phyloP scores from a whole-genome alignment of 37 sponge, comb jelly and placozoan genomes.

The Axinella damicornis region DNA sequence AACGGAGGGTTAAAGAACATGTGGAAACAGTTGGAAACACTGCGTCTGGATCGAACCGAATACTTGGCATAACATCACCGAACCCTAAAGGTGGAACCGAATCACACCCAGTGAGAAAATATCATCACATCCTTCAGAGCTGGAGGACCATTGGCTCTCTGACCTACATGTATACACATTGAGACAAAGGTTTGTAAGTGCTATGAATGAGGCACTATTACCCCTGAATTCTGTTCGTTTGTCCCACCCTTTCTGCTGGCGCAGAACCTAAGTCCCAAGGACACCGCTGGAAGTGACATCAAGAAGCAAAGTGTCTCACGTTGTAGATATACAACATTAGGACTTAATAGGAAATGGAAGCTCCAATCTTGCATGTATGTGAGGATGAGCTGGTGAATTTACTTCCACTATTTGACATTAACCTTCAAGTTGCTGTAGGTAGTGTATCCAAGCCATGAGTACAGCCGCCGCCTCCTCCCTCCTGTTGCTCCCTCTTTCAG shows the following conservation, averaged over 20 bases:
- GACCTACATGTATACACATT: too few relatives aligned
- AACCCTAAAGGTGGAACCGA: slow-evolving; percentile 12
- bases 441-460: neutral
- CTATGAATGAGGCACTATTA: neutral
- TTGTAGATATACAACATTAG: too few relatives aligned
- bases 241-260: too few relatives aligned
- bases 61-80: neutral
- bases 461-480: neutral
- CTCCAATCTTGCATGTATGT: too few relatives aligned
- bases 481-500: neutral
- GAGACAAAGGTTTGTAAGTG: neutral
- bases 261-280: too few relatives aligned
- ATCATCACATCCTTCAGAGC: slow-evolving; percentile 14
- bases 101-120: slow-evolving; percentile 17
- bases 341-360: too few relatives aligned
- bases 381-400: too few relatives aligned
- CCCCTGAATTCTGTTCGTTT: too few relatives aligned
- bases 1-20: slow-evolving; percentile 2
- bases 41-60: neutral
- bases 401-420: too few relatives aligned
- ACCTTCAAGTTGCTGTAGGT: slow-evolving; percentile 26
- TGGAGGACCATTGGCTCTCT: slow-evolving; percentile 2
- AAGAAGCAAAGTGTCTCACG: too few relatives aligned
- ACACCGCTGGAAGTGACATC: too few relatives aligned
- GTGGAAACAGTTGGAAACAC: slow-evolving; percentile 5